Conservation (phyloP, 2,113 vertebrate genomes). For the Salminus brasiliensis region DNA sequence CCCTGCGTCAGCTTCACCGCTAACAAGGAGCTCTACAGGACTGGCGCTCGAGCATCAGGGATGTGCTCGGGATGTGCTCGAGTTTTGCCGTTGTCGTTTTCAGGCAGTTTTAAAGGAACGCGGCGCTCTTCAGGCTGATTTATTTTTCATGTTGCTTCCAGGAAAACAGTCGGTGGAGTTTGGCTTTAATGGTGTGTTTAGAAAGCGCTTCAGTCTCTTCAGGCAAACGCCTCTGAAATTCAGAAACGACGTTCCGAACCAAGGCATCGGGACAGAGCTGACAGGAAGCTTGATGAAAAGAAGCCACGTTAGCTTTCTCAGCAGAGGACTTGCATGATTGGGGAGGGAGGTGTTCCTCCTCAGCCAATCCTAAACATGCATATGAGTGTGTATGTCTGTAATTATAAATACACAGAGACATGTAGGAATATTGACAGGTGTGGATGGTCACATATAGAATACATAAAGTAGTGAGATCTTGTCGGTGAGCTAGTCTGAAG, state of each 20-base stretch:
- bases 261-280: not conserved
- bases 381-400: too few species aligned
- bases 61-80: too few species aligned
- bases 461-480: too few species aligned
- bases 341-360: too few species aligned
- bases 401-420: too few species aligned
- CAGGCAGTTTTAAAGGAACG: not conserved
- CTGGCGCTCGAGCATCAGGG: not conserved
- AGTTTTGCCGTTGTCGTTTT: slow-evolving; percentile 14
- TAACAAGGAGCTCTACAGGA: slow-evolving; percentile 17
- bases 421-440: too few species aligned
- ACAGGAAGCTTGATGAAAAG: not conserved
- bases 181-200: not conserved
- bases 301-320: not conserved
- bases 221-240: not conserved
- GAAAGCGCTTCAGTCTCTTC: not conserved
- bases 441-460: too few species aligned
- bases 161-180: not conserved
- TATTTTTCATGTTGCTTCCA: not conserved
- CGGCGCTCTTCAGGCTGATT: not conserved
- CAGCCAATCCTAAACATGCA: too few species aligned
- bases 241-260: not conserved
- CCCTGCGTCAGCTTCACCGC: slow-evolving; percentile 11
- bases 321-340: too few species aligned
- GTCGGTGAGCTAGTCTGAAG: too few species aligned